Evolutionary conservation across 2,113 vertebrate genomes (phyloP), one percentile per base, ranked within the genome.

Genomic region (Hydropotes inermis): DNA sequence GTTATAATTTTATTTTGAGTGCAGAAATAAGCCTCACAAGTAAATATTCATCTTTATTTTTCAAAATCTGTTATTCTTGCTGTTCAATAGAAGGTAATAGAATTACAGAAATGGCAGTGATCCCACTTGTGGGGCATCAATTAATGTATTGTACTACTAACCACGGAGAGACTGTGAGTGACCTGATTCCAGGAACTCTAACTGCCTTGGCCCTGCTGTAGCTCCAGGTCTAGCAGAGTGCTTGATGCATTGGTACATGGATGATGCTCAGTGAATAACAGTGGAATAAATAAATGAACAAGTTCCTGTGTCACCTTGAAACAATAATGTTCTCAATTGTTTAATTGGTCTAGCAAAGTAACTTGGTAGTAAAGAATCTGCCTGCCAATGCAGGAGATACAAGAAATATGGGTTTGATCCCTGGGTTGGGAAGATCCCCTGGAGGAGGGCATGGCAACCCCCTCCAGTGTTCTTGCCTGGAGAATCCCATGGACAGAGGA

Each of bases 21-120:
- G 7, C 30, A 94, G 88, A 96, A 82, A 61, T 55, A 83, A 91
- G 27, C 47, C 54, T 60, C 58, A 36, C n/a, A 83, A 60, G 76
- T n/a, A 57, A 96, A 36, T 6, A n/a, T n/a, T 91, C 43, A 87
- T 30, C 23, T 88, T 93, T 87, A 14, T 50, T 87, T 87, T 95
- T 70, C 30, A 76, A 88, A 95, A 57, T 60, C 13, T 27, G 54
- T 23, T 79, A 16, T 81, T 57, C n/a, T 54, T 52, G 1, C 28
- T 76, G 16, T 83, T 83, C 82, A 81, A 4, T 15, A 55, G 45
- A 91, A 82, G 43, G 28, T 36, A 95, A 60, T 45, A 55, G 74
- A 87, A 81, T 89, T n/a, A n/a, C 27, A 84, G 39, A 61, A 76
- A 43, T 33, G 43, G 45, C 64, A 89, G 50, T 0, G 0, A 12